A percentile compares a stretch with the other conserved stretches of the same genome.
Evolutionary conservation across 1,140 invertebrate species (phyloP).

Genomic region (Oryctes rhinoceros): DNA sequence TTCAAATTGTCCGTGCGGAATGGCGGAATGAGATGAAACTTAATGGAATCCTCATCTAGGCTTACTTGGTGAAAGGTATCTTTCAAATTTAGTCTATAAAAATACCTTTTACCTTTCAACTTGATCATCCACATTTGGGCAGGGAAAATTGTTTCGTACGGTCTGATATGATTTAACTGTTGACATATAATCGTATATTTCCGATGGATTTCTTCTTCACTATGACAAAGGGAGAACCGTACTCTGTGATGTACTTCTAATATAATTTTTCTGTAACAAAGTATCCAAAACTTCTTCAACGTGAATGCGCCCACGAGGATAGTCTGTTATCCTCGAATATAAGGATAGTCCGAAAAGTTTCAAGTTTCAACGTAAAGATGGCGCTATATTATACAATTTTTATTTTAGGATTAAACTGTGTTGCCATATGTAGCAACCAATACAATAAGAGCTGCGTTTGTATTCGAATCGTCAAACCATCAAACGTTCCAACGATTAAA

Average conservation of each 20-base stretch:
- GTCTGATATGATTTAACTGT: slow-evolving; percentile 23
- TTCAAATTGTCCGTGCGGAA: slow-evolving; percentile 59
- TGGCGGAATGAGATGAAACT: slow-evolving; percentile 3
- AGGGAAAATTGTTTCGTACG: slow-evolving; percentile 7
- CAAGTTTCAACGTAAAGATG: no score
- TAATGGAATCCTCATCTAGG: slow-evolving; percentile 39
- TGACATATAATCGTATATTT: slow-evolving; percentile 19
- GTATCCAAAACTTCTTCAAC: slow-evolving; percentile 9
- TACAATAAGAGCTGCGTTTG: no score
- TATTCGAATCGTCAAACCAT: no score
- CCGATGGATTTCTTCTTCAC: background rate
- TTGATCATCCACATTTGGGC: slow-evolving; percentile 51
- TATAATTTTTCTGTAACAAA: slow-evolving; percentile 28
- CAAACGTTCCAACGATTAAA: no score
- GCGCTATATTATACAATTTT: no score
- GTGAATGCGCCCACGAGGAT: no score
- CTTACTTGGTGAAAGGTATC: slow-evolving; percentile 41
- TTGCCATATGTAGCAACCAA: no score
- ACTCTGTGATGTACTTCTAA: slow-evolving; percentile 27
- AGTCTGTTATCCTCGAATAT: no score
- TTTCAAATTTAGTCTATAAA: slow-evolving; percentile 49
- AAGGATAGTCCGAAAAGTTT: no score
- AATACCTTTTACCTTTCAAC: slow-evolving; percentile 50
- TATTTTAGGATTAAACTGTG: no score
- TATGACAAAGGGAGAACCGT: slow-evolving; percentile 18